Base-by-base conservation (phyloP, 92 coral and sea anemone species). In the Epizoanthus scotinus region DNA sequence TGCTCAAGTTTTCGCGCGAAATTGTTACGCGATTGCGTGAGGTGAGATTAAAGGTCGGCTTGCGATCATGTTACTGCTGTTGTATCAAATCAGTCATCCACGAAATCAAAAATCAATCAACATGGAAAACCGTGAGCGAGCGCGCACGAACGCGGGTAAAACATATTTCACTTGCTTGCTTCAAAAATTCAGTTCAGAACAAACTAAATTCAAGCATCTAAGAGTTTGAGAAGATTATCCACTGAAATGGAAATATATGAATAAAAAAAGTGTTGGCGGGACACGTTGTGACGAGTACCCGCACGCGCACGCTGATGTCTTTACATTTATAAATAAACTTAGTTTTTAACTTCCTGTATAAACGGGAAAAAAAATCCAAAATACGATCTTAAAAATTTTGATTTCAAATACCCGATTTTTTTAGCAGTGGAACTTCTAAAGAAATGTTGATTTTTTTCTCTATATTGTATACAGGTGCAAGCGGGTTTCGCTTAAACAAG, bases 391-490 rank as follows among this genome's bases (percentile, higher is more conserved):
- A 31, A 6, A 59, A 59, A 75, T 18, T 42, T n/a, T 19, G 20
- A 9, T 73, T 20, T 3, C 18, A 75, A 12, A 13, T 14, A 12
- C 1, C 38, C 57, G 60, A 24, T 31, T n/a, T 70, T 72, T 74
- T 8, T 20, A 57, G 62, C 50, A 27, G 12, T 47, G 10, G 52
- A 47, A 14, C 19, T 75, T 36, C 13, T 49, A 26, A 55, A 27
- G n/a, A 27, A n/a, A 20, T 8, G 36, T 38, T 29, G 63, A 15
- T n/a, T 59, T 69, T 10, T 58, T 10, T 15, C 1, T 47, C 12
- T 47, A 9, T 63, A 29, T 64, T 14, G 70, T 21, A 18, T 59
- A 58, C 81, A 75, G 81, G 81, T 75, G 68, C 81, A 58, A 44
- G 52, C 54, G n/a, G 29, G 17, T 20, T 38, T 58, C 68, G 38